Conservation (phyloP, 2,797 vertebrate genomes). For the Crenuchus spilurus region DNA sequence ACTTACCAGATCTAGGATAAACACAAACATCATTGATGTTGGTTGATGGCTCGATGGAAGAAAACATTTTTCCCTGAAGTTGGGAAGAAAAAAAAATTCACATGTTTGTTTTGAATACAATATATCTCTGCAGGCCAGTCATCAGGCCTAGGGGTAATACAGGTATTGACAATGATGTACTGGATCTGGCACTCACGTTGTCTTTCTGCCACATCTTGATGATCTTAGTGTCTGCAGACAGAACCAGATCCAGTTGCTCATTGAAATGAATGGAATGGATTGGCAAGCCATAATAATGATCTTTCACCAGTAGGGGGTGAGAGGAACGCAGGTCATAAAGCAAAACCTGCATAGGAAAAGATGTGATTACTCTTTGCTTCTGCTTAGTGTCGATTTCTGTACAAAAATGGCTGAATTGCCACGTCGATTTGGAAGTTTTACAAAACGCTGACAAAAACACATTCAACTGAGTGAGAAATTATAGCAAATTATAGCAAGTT, state of each 20-base stretch:
- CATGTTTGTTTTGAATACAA: conserved; percentile 22
- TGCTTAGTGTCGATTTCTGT: neutral
- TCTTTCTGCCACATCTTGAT: conserved; percentile 97
- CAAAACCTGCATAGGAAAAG: conserved; percentile 78
- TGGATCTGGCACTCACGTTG: conserved; percentile 77
- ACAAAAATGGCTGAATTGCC: neutral
- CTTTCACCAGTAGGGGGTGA: conserved; percentile 89
- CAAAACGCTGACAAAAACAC: no score
- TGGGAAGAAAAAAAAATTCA: neutral
- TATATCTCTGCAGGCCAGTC: neutral
- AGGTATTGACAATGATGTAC: conserved; percentile 19
- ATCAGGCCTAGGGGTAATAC: neutral
- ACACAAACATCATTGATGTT: conserved; percentile 93
- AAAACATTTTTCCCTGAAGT: conserved; percentile 92
- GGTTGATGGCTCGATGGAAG: conserved; percentile 89
- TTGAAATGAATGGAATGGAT: conserved; percentile 93
- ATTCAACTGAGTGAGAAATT: no score
- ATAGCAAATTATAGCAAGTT: no score
- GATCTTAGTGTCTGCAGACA: conserved; percentile 94
- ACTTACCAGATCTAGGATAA: conserved; percentile 90
- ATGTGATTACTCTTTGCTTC: no score
- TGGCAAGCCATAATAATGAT: conserved; percentile 93
- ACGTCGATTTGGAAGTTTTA: neutral
- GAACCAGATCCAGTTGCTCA: conserved; percentile 83
- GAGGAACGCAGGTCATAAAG: conserved; percentile 94